phyloP scores from a whole-genome alignment of 1,140 invertebrate species.

The Myzus persicae region DNA sequence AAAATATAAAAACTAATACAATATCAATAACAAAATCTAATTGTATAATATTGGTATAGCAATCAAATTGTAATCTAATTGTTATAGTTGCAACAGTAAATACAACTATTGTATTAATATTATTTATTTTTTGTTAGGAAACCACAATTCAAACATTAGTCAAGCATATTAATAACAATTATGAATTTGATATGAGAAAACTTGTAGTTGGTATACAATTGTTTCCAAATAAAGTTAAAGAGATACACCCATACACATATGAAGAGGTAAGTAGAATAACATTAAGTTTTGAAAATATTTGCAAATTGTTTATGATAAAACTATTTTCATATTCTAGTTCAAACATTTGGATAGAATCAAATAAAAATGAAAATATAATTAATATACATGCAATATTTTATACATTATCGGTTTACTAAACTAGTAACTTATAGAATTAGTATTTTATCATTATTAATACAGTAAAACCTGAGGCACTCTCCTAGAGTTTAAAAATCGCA shows the following conservation, averaged over 20 bases:
- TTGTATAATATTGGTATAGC: neutral
- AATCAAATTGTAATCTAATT: neutral
- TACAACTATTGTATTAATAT: neutral
- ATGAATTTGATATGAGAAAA: neutral
- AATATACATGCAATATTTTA: too few species aligned
- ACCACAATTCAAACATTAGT: neutral
- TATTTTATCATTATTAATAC: too few species aligned
- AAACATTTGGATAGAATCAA: too few species aligned
- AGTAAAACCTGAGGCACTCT: too few species aligned
- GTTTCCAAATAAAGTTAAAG: neutral
- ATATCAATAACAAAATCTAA: neutral
- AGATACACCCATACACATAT: neutral
- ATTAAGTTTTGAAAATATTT: too few species aligned
- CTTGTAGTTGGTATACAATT: conserved; percentile 18
- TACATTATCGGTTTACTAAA: too few species aligned
- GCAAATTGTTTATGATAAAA: too few species aligned
- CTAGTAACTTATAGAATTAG: too few species aligned
- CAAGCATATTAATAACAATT: too few species aligned
- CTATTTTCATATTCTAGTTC: too few species aligned
- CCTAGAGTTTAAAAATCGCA: too few species aligned
- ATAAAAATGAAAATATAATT: too few species aligned
- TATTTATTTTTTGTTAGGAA: neutral
- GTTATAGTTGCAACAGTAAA: neutral
- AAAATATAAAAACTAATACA: neutral
- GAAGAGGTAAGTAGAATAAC: conserved; percentile 16